Conservation (phyloP, 2,888 invertebrate species). For the Calliscelio sp. region DNA sequence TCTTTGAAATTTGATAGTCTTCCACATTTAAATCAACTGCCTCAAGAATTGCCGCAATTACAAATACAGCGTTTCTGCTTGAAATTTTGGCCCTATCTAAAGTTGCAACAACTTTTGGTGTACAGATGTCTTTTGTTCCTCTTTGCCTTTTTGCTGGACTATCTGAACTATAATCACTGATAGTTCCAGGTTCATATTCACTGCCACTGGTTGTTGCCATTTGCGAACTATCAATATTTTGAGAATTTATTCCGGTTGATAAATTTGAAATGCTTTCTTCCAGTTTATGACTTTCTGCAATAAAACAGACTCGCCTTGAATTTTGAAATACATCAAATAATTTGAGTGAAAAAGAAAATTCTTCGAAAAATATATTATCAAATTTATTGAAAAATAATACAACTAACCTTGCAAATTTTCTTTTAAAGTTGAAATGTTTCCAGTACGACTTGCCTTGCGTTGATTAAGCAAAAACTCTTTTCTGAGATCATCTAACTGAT, state of each 20-base stretch:
- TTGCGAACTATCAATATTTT: background rate
- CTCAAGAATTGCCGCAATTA: constrained; percentile 25
- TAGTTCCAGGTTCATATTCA: constrained; percentile 40
- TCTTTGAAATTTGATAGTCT: constrained; percentile 37
- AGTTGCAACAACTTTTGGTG: constrained; percentile 26
- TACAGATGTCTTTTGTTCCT: constrained; percentile 38
- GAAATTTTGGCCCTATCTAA: constrained; percentile 33
- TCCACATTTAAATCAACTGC: constrained; percentile 31
- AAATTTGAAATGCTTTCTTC: constrained; percentile 20
- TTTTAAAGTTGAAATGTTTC: constrained; percentile 30
- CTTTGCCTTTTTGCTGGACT: constrained; percentile 20
- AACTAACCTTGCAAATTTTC: constrained; percentile 22
- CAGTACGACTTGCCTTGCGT: constrained; percentile 19
- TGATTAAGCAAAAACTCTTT: constrained; percentile 38
- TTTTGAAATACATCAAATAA: no score
- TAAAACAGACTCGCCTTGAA: no score
- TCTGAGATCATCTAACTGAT: constrained; percentile 4
- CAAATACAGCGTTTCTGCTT: constrained; percentile 40
- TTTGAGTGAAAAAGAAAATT: no score
- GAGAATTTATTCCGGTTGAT: constrained; percentile 6
- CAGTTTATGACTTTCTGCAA: constrained; percentile 1
- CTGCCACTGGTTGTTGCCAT: background rate
- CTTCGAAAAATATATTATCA: no score
- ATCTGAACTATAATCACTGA: constrained; percentile 19
- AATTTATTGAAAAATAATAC: background rate